Base-by-base conservation (phyloP, 1,140 invertebrate species). In the Trachymyrmex cornetzi region DNA sequence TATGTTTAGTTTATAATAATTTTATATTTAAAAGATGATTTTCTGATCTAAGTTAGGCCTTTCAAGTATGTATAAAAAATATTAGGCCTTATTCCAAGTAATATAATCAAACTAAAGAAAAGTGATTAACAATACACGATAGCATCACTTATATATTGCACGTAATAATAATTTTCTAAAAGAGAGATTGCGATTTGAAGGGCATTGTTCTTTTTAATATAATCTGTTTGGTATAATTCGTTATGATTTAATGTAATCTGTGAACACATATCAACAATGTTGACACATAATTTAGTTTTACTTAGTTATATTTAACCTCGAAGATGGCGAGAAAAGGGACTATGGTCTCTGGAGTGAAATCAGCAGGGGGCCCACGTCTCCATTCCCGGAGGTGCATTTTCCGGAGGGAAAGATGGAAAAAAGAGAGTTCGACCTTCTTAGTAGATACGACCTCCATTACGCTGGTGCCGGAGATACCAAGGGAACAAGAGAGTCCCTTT, bases 391-490 rank as follows among this genome's bases (percentile, higher is more conserved):
- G 64, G 85, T 80, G 77, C 85, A 80, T 69, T 86, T 86, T 86
- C 75, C 55, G n/a, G 30, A 22, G 38, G 19, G 14, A 50, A 11
- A 86, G 77, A 75, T 84, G 75, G 64, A 82, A 86, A 86, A 86
- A 80, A 86, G 63, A 34, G 30, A 82, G 48, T 69, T 69, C 38
- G 44, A 81, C 79, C 79, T 74, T 2, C 19, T 14, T 72, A 38
- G 80, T 63, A 75, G 77, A 86, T 79, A 81, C 85, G 85, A 82
- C 64, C 77, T 24, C 63, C 48, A 44, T 67, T 86, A 85, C 50
- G 61, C 3, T 44, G 22, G 30, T 30, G 38, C 38, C 67, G 38
- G 27, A 84, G 57, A 84, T 84, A 84, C 80, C 19, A 48, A 61
- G 14, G 38, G 16, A 81, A 22, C 38, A 19, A 81, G 64, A 66